Evolutionary conservation across 2,888 invertebrate species (phyloP), one percentile per base, ranked within the genome.

Genomic region (Ectemnius continuus): DNA sequence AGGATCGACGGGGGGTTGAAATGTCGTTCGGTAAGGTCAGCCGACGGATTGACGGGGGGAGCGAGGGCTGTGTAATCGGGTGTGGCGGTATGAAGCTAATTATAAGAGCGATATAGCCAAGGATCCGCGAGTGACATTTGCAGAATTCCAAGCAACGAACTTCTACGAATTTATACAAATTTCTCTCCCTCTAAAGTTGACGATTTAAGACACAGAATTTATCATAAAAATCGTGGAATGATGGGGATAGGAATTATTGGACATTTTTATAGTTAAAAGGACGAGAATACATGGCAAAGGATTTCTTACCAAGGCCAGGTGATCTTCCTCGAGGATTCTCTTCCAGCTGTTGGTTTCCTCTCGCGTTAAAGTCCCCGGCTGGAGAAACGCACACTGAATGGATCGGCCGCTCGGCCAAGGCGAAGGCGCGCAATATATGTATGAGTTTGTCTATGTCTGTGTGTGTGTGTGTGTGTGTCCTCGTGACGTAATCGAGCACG

Each of bases 401-500:
- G 76, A 71, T 81, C 69, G 70, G 56, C 61, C 68, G 60, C 28
- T 36, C 36, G 36, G 36, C 36, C 36, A 36, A 36, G 36, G 36
- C 36, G 36, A 36, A 36, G 36, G 36, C 8, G 36, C 36, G 8
- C 5, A 1, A 8, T 36, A 6, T 36, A 68, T 73, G 76, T 20
- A 20, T 20, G n/a, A n/a, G n/a, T n/a, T n/a, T n/a, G 23, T 23
- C 3, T 23, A 3, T 2, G 23, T 23, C 3, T 23, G 23, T 23
- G 23, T 23, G 23, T 23, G 23, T 23, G 23, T 23, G 78, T 77
- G 63, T 62, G 66, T 46, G 63, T 78, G 80, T 84, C 84, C 85
- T 85, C 81, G 84, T 89, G 89, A 88, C 87, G 89, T 87, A 88
- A 88, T 77, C 84, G 82, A 88, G 83, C 88, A 88, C 88, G 89